These are phyloP conservation scores for Graphium colonna DNA, from an alignment of 2,888 invertebrate species.

Conservation along the genomic window DNA sequence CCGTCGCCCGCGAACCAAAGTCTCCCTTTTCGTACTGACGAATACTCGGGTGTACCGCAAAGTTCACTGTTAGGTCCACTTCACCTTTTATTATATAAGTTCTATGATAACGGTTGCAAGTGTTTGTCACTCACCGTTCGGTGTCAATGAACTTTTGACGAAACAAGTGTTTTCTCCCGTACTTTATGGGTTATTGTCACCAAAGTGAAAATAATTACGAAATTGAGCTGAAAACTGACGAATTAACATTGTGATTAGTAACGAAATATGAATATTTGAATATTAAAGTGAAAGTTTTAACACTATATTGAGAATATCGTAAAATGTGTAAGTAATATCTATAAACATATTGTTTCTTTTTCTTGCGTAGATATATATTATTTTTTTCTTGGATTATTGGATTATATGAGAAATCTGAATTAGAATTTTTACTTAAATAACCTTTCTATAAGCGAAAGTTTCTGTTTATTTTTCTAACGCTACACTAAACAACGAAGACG, in stretches of 20 bases:
- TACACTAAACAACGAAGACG: conserved; percentile 7
- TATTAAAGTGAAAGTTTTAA: conserved; percentile 6
- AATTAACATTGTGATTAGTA: conserved; percentile 3
- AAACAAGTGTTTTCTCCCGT: conserved; percentile 34
- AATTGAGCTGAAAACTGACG: neutral
- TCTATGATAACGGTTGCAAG: conserved; percentile 12
- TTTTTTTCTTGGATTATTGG: too few relatives aligned
- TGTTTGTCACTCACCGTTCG: conserved; percentile 32
- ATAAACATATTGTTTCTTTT: neutral
- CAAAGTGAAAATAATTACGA: neutral
- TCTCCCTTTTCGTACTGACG: conserved; percentile 40
- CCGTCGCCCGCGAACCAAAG: conserved; percentile 39
- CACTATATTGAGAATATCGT: conserved; percentile 14
- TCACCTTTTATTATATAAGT: conserved; percentile 31
- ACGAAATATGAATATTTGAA: conserved; percentile 3
- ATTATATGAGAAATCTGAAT: neutral
- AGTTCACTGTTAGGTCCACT: conserved; percentile 43
- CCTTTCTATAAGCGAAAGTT: neutral
- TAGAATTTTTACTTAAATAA: neutral
- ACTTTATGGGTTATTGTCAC: conserved; percentile 28
- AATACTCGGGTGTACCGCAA: conserved; percentile 47
- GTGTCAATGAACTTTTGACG: conserved; percentile 34
- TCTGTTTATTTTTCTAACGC: conserved; percentile 11
- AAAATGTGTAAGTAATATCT: conserved; percentile 61
- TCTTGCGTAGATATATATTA: conserved; percentile 1